Percentiles rank a stretch among this genome's conserved stretches.
These are phyloP conservation scores for Dromiciops gliroides DNA, from an alignment of 2,113 vertebrate species.

Conservation along the genomic window DNA sequence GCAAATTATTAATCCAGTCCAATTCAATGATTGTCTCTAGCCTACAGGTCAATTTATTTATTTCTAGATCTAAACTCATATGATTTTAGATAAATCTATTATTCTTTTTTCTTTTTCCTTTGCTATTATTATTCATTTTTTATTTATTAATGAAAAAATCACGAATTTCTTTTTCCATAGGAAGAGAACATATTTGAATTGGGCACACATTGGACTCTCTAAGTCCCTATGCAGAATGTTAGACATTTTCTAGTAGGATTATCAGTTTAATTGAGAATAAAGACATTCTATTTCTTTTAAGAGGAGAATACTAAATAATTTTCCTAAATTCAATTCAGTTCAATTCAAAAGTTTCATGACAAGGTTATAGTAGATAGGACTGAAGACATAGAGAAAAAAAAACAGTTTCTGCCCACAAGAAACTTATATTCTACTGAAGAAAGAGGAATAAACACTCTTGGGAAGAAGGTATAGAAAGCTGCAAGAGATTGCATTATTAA, in stretches of 20 bases:
- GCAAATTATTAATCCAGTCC: slow-evolving; percentile 7
- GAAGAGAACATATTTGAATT: background rate
- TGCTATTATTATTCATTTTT: no score
- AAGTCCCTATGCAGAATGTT: background rate
- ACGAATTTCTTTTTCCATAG: background rate
- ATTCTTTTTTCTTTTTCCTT: background rate
- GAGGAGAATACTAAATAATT: background rate
- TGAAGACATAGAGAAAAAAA: background rate
- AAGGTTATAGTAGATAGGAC: background rate
- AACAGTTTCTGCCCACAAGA: background rate
- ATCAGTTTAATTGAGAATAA: background rate
- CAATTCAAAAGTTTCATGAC: background rate
- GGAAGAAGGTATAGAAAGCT: background rate
- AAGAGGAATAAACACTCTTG: background rate
- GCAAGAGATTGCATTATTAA: background rate
- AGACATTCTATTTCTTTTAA: background rate
- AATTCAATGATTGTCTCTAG: background rate
- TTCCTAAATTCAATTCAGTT: background rate
- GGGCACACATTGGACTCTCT: background rate
- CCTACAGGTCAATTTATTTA: background rate
- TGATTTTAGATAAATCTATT: background rate
- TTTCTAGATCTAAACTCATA: background rate
- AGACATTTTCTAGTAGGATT: background rate
- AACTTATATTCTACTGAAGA: background rate
- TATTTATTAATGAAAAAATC: background rate